A percentile compares a stretch with the other conserved stretches of the same genome.
Evolutionary conservation across 2,888 invertebrate genomes (phyloP).

Genomic region (Norana najaformis): DNA sequence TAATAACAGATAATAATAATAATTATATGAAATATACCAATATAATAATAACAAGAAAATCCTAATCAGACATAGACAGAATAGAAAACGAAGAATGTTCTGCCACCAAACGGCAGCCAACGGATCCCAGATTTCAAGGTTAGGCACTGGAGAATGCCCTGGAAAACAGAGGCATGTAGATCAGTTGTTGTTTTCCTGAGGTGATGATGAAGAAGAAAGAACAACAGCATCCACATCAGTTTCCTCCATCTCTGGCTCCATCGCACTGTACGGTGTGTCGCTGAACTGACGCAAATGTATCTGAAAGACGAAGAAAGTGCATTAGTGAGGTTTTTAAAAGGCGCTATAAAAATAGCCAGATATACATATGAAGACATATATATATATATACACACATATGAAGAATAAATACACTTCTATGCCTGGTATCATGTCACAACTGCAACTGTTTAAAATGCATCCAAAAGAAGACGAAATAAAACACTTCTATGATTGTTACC

Average conservation of each 20-base stretch:
- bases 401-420: too few species aligned
- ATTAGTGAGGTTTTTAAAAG: too few species aligned
- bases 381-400: too few species aligned
- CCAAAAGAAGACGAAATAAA: too few species aligned
- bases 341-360: too few species aligned
- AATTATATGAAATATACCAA: neutral
- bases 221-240: neutral
- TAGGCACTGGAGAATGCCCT: neutral
- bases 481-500: too few species aligned
- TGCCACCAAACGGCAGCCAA: neutral
- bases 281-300: constrained; percentile 18
- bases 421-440: too few species aligned
- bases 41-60: neutral
- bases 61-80: neutral
- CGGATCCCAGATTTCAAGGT: neutral
- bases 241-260: constrained; percentile 27
- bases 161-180: neutral
- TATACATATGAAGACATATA: too few species aligned
- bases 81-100: neutral
- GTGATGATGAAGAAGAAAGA: neutral
- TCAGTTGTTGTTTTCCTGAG: neutral
- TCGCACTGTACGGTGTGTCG: constrained; percentile 14
- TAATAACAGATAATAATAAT: neutral
- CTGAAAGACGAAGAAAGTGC: neutral
- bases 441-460: too few species aligned